Conservation (phyloP, 1,140 invertebrate genomes). For the Pseudachorutes palmiensis region DNA sequence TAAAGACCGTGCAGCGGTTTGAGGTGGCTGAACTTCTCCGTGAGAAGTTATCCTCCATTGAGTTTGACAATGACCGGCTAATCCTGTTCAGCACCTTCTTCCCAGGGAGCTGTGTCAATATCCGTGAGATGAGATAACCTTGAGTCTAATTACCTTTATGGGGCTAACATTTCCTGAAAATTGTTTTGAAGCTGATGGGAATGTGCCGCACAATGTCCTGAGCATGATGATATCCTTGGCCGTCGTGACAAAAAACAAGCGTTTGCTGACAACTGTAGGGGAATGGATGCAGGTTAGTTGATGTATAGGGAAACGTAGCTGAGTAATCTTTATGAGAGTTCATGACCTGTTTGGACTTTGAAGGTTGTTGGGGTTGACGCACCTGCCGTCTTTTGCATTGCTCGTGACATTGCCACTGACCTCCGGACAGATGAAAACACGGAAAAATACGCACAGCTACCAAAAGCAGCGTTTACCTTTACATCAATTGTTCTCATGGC, state of each 20-base stretch:
- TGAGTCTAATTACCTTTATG: not conserved
- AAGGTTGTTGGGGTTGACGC: slow-evolving; percentile 27
- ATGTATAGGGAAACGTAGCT: no score
- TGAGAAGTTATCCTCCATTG: slow-evolving; percentile 10
- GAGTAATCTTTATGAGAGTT: not conserved
- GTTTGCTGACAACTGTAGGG: slow-evolving; percentile 25
- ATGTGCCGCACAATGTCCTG: slow-evolving; percentile 23
- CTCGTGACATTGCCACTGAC: slow-evolving; percentile 28
- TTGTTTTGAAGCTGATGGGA: slow-evolving; percentile 21
- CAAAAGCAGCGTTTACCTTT: slow-evolving; percentile 23
- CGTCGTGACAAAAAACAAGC: slow-evolving; percentile 13
- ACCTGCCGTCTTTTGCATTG: slow-evolving; percentile 28
- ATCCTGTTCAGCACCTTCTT: slow-evolving; percentile 28
- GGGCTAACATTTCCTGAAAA: not conserved
- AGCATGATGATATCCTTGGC: slow-evolving; percentile 28
- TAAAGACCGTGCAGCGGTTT: slow-evolving; percentile 24
- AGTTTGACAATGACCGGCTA: slow-evolving; percentile 22
- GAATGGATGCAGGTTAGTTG: slow-evolving; percentile 32
- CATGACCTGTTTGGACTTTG: no score
- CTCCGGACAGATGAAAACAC: slow-evolving; percentile 23
- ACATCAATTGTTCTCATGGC: slow-evolving; percentile 30
- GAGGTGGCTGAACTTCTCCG: slow-evolving; percentile 28
- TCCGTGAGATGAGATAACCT: slow-evolving; percentile 7
- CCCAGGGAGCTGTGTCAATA: slow-evolving; percentile 6
- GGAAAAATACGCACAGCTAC: slow-evolving; percentile 31